Percentiles rank a stretch among this genome's conserved stretches.
phyloP scores from a whole-genome alignment of 64 coral and sea anemone species.

The Dendronephthya gigantea region DNA sequence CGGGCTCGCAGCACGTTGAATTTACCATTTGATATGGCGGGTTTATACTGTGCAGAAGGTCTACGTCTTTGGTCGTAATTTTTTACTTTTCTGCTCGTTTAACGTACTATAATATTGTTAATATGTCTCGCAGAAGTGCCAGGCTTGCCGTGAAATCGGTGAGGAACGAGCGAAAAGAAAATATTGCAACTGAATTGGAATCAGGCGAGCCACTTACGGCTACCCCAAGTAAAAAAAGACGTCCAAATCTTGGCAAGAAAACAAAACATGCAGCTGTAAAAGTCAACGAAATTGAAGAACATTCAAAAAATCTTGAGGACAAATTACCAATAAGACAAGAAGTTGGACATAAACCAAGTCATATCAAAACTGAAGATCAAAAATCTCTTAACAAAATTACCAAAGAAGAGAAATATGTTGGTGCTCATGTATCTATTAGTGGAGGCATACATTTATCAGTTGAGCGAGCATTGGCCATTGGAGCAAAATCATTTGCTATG shows the following conservation, averaged over 20 bases:
- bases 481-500: slow-evolving; percentile 78
- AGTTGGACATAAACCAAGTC: neutral
- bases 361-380: neutral
- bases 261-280: neutral
- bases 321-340: neutral
- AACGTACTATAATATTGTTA: neutral
- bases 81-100: too few relatives aligned
- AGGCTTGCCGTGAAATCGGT: neutral
- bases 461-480: slow-evolving; percentile 52
- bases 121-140: neutral
- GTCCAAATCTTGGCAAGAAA: neutral
- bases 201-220: neutral
- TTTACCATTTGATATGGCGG: too few relatives aligned
- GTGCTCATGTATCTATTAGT: slow-evolving; percentile 86
- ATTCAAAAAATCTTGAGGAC: neutral
- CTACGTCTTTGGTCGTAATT: too few relatives aligned
- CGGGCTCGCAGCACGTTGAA: too few relatives aligned
- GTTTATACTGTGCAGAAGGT: too few relatives aligned
- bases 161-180: neutral
- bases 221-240: neutral
- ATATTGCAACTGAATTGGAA: neutral
- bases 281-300: neutral
- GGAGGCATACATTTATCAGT: slow-evolving; percentile 74
- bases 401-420: slow-evolving; percentile 47
- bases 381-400: neutral